Evolutionary conservation across 2,113 vertebrate genomes (phyloP), one percentile per base, ranked within the genome.

Genomic region (Seriola dumerili): DNA sequence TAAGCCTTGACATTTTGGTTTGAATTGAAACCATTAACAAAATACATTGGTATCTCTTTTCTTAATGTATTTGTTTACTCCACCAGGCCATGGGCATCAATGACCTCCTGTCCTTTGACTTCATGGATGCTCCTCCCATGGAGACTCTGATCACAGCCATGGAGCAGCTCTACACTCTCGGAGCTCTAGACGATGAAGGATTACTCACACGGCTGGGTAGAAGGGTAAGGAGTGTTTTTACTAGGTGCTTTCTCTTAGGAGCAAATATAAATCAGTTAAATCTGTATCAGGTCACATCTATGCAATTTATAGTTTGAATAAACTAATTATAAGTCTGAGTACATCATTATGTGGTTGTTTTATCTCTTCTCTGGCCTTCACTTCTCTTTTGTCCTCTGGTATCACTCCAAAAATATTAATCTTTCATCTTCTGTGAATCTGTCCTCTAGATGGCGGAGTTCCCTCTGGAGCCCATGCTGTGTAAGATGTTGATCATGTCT

Each of bases 401-500:
- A 4, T 25, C 1, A 4, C 21, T 59, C 8, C 1, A 8, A 1
- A 54, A 25, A 5, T 29, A 5, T n/a, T 9, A 4, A 32, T 55
- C 3, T 44, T n/a, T n/a, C n/a, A 8, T 54, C 0, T 19, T 34
- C 0, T 0, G 0, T 25, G n/a, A 0, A 0, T 17, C 7, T 44
- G 12, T 68, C 40, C 32, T 48, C 2, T 16, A 99, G 98, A 99
- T 99, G 98, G 98, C 98, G 0, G 98, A 99, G 91, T 99, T 99
- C 81, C 98, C 98, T 32, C 91, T 99, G 94, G 98, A 99, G 94
- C 98, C 98, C 1, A 99, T 99, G 98, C 85, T 99, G 84, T 99
- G 98, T 81, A 99, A 99, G 95, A 99, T 99, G 98, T 79, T 99
- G 89, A 99, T 99, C 94, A 99, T 99, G 98, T 99, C 98, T 0